Evolutionary conservation across 2,888 invertebrate species (phyloP).

Genomic region (Drosophila birchii): DNA sequence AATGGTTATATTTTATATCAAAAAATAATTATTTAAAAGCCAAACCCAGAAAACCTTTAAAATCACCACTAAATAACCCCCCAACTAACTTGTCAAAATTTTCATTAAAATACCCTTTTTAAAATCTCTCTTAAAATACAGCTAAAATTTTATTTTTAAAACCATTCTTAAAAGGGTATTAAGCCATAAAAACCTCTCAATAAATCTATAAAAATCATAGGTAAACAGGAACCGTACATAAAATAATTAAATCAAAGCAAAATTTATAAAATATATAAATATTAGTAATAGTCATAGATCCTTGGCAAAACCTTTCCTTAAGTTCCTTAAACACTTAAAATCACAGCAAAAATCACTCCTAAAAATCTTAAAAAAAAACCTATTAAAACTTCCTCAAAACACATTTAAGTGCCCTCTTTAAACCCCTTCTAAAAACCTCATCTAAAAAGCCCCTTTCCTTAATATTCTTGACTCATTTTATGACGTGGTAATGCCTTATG

Average conservation of each 20-base stretch:
- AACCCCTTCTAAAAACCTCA: neutral
- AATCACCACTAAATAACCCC: neutral
- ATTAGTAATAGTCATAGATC: neutral
- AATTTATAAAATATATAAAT: neutral
- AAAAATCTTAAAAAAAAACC: neutral
- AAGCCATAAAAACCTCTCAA: too few species aligned
- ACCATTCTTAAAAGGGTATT: too few species aligned
- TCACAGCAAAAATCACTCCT: neutral
- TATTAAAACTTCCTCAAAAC: neutral
- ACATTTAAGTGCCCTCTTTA: neutral
- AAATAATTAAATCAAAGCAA: neutral
- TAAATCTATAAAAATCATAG: neutral
- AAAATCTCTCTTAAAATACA: neutral
- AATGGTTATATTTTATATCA: too few species aligned
- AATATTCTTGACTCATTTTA: conserved; percentile 1
- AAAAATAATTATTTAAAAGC: too few species aligned
- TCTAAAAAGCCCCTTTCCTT: too few species aligned
- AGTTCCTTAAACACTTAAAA: neutral
- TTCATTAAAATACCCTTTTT: too few species aligned
- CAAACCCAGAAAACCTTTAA: accelerated
- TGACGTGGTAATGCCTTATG: conserved; percentile 5
- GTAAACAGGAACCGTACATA: too few species aligned
- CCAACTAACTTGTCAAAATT: too few species aligned
- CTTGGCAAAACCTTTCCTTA: neutral
- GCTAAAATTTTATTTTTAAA: too few species aligned